Evolutionary conservation across 2,888 invertebrate species (phyloP), one percentile per base, ranked within the genome.

Genomic region (Serripes groenlandicus): DNA sequence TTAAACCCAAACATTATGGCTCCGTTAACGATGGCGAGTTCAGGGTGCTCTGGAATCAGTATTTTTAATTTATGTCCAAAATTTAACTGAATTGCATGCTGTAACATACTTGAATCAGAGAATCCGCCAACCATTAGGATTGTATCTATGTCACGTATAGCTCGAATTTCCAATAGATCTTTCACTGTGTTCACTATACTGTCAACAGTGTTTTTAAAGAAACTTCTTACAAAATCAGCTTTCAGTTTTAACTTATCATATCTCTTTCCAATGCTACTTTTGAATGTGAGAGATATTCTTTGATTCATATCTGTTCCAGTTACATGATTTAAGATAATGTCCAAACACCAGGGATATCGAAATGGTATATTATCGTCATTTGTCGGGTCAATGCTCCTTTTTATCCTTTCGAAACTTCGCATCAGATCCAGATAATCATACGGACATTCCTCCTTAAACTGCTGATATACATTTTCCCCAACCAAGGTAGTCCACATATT

Each of bases 1-100:
- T 64, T 18, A 35, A 35, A 64, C 26, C 64, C 64, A 35, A 64
- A 64, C 34, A 64, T n/a, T 21, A 64, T 35, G 3, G 64, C 64
- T 9, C 64, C 64, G 21, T 64, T 64, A 64, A 64, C 64, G 11
- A 64, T 64, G n/a, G 34, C 64, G 21, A 64, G 64, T 64, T 64
- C 64, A n/a, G 35, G 28, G n/a, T 34, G 35, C 15, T 30, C 18
- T 3, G 64, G 64, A 35, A 15, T 35, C 11, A 64, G 26, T 1
- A 64, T 9, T 21, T 64, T 64, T 35, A 64, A n/a, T 15, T 18
- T 7, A 26, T 26, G 4, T 1, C 21, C 64, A 30, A 64, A 35
- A 23, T 21, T 34, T 5, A n/a, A 34, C 21, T 34, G 34, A 18
- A 64, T 18, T n/a, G 64, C 64, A 18, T 64, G 34, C n/a, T 23